Base-by-base conservation (phyloP, 2,797 vertebrate genomes). In the Etheostoma nigrum region DNA sequence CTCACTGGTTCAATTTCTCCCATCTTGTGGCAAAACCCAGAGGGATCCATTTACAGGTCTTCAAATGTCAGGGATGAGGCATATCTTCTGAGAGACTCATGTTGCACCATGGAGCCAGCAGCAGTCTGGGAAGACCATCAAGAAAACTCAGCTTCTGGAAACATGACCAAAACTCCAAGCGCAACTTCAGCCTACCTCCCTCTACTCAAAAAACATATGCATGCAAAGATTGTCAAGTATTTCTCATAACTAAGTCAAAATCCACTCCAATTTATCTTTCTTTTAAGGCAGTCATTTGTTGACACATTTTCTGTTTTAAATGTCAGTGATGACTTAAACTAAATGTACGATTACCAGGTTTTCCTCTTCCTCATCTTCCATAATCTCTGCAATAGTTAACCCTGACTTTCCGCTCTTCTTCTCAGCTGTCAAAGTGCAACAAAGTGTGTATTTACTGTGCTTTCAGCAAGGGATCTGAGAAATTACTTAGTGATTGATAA, bases 41-140 rank as follows among this genome's bases (percentile, higher is more conserved):
- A 72, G 59, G 74, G 86, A 87, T 94, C 88, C 47, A 15, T 78
- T 94, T 93, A 89, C 91, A 72, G 55, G 82, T 84, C 75, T 76
- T 91, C 68, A 86, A 92, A 93, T 94, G 88, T 94, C 89, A 88
- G 69, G 73, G 88, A 88, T 84, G 74, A 90, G 83, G 67, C 62
- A 87, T 82, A 90, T 94, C 91, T 86, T 91, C 82, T 61, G 71
- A 86, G 71, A 81, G 88, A 89, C 71, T 93, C 71, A n/a, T 83
- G 90, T 93, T 94, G 84, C 84, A 2, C 58, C 14, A 14, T 30
- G 66, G 80, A 87, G 78, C 77, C 74, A 76, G 63, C 69, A 45
- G 42, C 63, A 74, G 74, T 92, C 88, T 93, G 85, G 86, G 78
- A 92, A 92, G 74, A 48, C 79, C 79, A 92, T 90, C 83, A 89